phyloP scores from a whole-genome alignment of 2,888 invertebrate species.

The Tromatobia lineatoria region DNA sequence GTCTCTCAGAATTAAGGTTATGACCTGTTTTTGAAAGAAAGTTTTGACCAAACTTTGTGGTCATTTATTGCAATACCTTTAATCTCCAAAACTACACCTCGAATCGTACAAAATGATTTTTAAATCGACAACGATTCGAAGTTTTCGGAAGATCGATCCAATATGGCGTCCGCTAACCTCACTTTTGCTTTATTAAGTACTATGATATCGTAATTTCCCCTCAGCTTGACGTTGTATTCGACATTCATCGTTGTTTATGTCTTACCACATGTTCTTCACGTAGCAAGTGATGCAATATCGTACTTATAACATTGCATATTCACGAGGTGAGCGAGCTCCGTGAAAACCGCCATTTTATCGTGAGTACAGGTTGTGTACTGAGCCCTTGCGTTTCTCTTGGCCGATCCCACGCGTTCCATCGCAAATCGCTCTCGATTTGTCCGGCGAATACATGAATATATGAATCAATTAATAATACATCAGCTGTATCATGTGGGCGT shows the following conservation, averaged over 20 bases:
- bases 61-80: too few species aligned
- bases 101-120: too few species aligned
- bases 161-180: neutral
- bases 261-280: neutral
- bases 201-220: too few species aligned
- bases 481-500: conserved; percentile 56
- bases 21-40: too few species aligned
- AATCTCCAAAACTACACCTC: too few species aligned
- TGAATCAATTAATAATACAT: conserved; percentile 76
- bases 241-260: conserved; percentile 32
- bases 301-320: conserved; percentile 31
- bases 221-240: neutral
- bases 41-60: too few species aligned
- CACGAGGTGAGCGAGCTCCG: conserved; percentile 23
- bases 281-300: conserved; percentile 1
- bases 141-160: neutral
- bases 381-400: conserved; percentile 68
- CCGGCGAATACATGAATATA: conserved; percentile 71
- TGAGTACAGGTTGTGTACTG: conserved; percentile 57
- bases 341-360: conserved; percentile 38
- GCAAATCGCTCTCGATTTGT: conserved; percentile 76
- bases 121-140: too few species aligned
- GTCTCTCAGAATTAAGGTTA: too few species aligned
- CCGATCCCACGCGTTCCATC: conserved; percentile 57
- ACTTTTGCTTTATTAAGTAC: neutral